Evolutionary conservation across 1,140 invertebrate genomes (phyloP).

Genomic region (Drosophila persimilis): DNA sequence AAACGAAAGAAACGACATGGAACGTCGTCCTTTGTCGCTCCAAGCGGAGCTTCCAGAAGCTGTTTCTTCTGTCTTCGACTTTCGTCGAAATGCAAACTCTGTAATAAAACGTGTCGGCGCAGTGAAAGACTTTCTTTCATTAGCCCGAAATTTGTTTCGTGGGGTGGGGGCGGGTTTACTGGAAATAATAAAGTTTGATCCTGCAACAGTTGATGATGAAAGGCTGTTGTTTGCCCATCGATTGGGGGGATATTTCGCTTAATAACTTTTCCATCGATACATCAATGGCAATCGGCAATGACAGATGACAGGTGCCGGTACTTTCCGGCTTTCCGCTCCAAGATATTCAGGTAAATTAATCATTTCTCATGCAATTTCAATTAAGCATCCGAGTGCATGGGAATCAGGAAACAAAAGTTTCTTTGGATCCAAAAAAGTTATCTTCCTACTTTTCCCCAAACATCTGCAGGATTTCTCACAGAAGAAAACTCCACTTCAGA

Average conservation of each 20-base stretch:
- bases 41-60: conserved; percentile 1
- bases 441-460: conserved; percentile 2
- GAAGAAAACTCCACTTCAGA: conserved; percentile 4
- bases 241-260: conserved; percentile 7
- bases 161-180: background rate
- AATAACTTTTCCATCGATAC: conserved; percentile 49
- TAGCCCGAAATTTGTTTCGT: conserved; percentile 44
- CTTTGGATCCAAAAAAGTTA: conserved; percentile 6
- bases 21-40: conserved; percentile 18
- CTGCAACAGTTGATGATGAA: conserved; percentile 49
- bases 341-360: conserved; percentile 43
- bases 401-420: conserved; percentile 18
- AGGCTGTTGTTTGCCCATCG: conserved; percentile 34
- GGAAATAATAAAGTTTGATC: conserved; percentile 49
- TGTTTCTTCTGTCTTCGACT: conserved; percentile 39
- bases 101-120: conserved; percentile 66
- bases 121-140: conserved; percentile 53
- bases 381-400: conserved; percentile 13
- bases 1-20: conserved; percentile 38
- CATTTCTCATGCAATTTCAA: conserved; percentile 43
- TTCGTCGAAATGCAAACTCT: conserved; percentile 40
- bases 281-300: conserved; percentile 36
- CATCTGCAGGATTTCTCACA: conserved; percentile 1
- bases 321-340: conserved; percentile 3
- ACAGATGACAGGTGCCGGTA: conserved; percentile 31